These are phyloP conservation scores for Ploceus nigricollis DNA, from an alignment of 2,113 vertebrate genomes.

Conservation along the genomic window DNA sequence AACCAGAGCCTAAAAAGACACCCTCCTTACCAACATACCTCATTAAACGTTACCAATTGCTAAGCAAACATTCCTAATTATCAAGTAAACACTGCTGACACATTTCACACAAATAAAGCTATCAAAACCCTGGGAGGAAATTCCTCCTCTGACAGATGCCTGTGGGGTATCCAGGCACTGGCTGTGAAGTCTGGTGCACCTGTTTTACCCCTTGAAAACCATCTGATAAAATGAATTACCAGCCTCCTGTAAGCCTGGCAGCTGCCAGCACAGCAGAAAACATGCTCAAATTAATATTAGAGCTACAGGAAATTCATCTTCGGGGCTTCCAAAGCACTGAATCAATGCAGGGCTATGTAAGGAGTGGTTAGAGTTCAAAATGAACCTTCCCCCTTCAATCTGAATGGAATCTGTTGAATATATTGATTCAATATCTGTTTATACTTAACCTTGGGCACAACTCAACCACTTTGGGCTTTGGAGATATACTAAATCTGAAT, in stretches of 20 bases:
- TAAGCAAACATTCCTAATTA: neutral
- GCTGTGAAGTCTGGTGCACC: neutral
- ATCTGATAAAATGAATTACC: neutral
- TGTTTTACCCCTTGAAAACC: neutral
- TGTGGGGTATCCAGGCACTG: neutral
- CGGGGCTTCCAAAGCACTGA: neutral
- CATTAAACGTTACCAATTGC: neutral
- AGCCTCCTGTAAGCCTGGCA: neutral
- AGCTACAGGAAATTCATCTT: neutral
- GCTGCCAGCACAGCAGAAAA: neutral
- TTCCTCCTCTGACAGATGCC: neutral
- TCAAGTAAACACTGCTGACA: neutral
- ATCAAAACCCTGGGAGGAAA: neutral
- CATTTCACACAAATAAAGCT: neutral
- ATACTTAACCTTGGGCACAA: neutral
- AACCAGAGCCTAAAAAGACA: neutral
- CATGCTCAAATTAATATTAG: neutral
- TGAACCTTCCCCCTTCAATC: neutral
- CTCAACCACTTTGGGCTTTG: neutral
- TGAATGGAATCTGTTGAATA: neutral
- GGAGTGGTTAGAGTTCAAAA: neutral
- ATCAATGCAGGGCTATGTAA: neutral
- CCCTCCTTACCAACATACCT: neutral
- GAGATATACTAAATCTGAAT: neutral
- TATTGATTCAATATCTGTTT: neutral